Conservation (phyloP, 2,113 vertebrate species). For the Candoia aspera region DNA sequence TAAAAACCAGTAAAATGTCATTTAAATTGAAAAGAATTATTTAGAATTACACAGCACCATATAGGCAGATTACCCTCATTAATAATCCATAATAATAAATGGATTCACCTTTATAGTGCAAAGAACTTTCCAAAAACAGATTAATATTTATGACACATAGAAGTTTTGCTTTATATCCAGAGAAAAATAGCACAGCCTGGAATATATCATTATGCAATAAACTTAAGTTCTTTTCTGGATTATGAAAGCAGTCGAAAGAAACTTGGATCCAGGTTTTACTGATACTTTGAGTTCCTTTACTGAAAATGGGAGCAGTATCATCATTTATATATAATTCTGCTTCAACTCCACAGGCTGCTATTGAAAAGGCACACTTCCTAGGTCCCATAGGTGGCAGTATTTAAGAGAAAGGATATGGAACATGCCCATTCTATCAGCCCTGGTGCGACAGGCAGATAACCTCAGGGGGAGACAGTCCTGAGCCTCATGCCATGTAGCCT, state of each 20-base stretch:
- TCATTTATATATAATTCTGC: slow-evolving; percentile 70
- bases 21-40: slow-evolving; percentile 24
- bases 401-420: not conserved
- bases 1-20: not conserved
- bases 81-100: slow-evolving; percentile 26
- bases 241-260: slow-evolving; percentile 59
- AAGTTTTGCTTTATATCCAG: slow-evolving; percentile 53
- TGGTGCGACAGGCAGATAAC: not conserved
- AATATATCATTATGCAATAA: slow-evolving; percentile 65
- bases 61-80: slow-evolving; percentile 48
- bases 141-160: slow-evolving; percentile 48
- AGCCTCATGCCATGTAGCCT: not conserved
- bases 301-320: slow-evolving; percentile 58
- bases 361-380: not conserved
- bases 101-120: slow-evolving; percentile 59
- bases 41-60: slow-evolving; percentile 19
- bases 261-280: slow-evolving; percentile 57
- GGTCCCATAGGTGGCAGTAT: not conserved
- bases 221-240: slow-evolving; percentile 66
- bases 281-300: slow-evolving; percentile 58
- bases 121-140: slow-evolving; percentile 46
- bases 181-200: slow-evolving; percentile 64
- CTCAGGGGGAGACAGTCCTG: not conserved
- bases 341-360: slow-evolving; percentile 37
- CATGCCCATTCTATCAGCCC: not conserved